phyloP scores from a whole-genome alignment of 2,888 invertebrate species.

The Caenorhabditis uteleia region DNA sequence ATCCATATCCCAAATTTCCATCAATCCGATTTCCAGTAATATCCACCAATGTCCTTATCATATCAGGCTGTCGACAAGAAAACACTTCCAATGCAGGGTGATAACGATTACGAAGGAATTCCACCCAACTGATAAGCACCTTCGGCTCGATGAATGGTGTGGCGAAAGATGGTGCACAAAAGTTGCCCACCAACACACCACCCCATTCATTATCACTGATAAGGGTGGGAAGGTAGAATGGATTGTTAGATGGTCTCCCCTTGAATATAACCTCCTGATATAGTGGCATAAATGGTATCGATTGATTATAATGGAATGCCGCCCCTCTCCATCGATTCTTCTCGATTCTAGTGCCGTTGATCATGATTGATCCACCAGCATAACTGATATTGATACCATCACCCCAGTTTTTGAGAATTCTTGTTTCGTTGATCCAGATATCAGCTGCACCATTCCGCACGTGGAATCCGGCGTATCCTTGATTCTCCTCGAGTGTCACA shows the following conservation, averaged over 20 bases:
- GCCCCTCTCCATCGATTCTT: conserved; percentile 86
- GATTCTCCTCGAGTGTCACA: conserved; percentile 65
- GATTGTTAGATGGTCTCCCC: conserved; percentile 66
- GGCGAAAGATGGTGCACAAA: conserved; percentile 74
- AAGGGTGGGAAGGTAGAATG: conserved; percentile 74
- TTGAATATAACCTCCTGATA: conserved; percentile 82
- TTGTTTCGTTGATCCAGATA: conserved; percentile 87
- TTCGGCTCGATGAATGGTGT: conserved; percentile 45
- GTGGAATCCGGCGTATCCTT: conserved; percentile 62
- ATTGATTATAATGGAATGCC: conserved; percentile 88
- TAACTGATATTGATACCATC: conserved; percentile 95
- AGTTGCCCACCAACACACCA: conserved; percentile 90
- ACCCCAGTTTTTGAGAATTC: conserved; percentile 87
- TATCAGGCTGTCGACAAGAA: conserved; percentile 59
- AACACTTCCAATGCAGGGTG: conserved; percentile 68
- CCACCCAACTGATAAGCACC: conserved; percentile 66
- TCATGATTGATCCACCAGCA: conserved; percentile 89
- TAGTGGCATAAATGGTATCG: conserved; percentile 81
- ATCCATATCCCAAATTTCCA: conserved; percentile 57
- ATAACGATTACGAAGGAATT: conserved; percentile 63
- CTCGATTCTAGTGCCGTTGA: conserved; percentile 84
- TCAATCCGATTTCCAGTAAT: conserved; percentile 56
- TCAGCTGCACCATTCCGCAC: conserved; percentile 84
- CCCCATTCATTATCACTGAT: conserved; percentile 86
- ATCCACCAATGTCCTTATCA: conserved; percentile 48